phyloP scores from a whole-genome alignment of 1,140 invertebrate genomes.

The Goniozus legneri region DNA sequence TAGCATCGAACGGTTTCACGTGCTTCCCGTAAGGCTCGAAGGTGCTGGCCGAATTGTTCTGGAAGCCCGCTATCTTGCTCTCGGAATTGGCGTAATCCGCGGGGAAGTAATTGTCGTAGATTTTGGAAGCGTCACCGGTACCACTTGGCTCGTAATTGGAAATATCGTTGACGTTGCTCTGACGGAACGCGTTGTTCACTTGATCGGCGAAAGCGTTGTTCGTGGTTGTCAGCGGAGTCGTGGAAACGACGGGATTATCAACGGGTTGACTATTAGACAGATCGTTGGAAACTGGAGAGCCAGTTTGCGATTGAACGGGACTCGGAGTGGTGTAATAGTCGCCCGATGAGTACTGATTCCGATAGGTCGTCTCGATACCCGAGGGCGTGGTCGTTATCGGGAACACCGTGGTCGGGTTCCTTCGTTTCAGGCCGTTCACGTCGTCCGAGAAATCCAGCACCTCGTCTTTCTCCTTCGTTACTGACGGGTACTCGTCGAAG shows the following conservation, averaged over 20 bases:
- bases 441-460: constrained; percentile 74
- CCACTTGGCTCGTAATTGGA: constrained; percentile 23
- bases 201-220: constrained; percentile 43
- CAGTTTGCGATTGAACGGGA: constrained; percentile 17
- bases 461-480: constrained; percentile 66
- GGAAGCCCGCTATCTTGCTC: constrained; percentile 52
- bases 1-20: constrained; percentile 37
- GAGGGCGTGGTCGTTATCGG: constrained; percentile 21
- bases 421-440: constrained; percentile 40
- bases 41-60: constrained; percentile 48
- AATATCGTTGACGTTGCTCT: constrained; percentile 25
- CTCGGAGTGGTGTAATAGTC: constrained; percentile 42
- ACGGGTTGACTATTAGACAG: constrained; percentile 28
- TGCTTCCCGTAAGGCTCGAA: constrained; percentile 46
- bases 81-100: constrained; percentile 28
- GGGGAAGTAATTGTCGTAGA: constrained; percentile 51
- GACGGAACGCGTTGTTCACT: constrained; percentile 35
- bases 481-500: constrained; percentile 49
- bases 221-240: constrained; percentile 33
- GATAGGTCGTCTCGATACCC: constrained; percentile 15
- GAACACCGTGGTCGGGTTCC: constrained; percentile 47
- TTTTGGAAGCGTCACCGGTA: constrained; percentile 18
- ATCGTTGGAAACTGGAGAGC: constrained; percentile 38
- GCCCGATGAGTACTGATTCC: constrained; percentile 26
- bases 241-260: constrained; percentile 26